These are phyloP conservation scores for Drosophila emarginata DNA, from an alignment of 2,888 invertebrate species.

Conservation along the genomic window DNA sequence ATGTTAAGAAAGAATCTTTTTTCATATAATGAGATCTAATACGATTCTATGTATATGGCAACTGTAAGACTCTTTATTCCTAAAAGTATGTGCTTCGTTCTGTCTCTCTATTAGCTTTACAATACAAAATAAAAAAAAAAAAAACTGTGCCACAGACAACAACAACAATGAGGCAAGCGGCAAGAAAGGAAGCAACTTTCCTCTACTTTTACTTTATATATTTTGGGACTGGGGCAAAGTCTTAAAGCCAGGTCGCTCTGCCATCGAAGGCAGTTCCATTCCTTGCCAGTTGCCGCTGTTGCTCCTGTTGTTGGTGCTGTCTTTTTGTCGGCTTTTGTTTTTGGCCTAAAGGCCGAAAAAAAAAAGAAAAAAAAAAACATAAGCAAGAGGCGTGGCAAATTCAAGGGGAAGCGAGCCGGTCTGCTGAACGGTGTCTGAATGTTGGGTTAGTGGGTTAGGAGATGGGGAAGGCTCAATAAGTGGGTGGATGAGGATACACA, in stretches of 20 bases:
- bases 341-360: constrained; percentile 29
- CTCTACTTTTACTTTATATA: constrained; percentile 11
- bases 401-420: constrained; percentile 7
- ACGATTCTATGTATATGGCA: neutral
- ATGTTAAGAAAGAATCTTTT: no score
- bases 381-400: constrained; percentile 28
- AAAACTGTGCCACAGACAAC: constrained; percentile 67
- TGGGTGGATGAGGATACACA: constrained; percentile 28
- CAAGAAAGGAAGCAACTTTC: constrained; percentile 17
- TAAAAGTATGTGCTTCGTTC: neutral
- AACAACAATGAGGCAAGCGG: constrained; percentile 30
- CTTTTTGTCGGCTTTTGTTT: constrained; percentile 48
- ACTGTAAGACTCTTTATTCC: neutral
- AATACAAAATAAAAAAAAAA: neutral
- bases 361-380: constrained; percentile 5
- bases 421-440: neutral
- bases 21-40: neutral
- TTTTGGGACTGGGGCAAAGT: constrained; percentile 26
- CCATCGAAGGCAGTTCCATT: constrained; percentile 14
- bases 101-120: constrained; percentile 18
- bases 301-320: constrained; percentile 33
- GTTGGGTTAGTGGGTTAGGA: neutral
- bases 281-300: constrained; percentile 27
- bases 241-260: constrained; percentile 43
- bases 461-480: neutral